These are phyloP conservation scores for Eupsilia transversa DNA, from an alignment of 2,888 invertebrate species.

Conservation along the genomic window DNA sequence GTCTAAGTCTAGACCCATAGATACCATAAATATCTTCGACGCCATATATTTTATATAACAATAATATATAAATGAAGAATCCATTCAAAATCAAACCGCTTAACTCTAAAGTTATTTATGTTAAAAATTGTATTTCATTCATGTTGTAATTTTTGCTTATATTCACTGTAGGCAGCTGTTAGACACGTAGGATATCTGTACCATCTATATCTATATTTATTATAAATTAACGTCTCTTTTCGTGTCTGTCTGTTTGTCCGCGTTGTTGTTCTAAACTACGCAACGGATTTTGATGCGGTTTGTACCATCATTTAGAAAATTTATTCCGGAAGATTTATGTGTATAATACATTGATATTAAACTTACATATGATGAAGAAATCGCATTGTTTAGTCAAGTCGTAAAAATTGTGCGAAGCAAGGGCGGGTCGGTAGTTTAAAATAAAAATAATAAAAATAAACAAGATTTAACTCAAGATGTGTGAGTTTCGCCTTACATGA, in stretches of 20 bases:
- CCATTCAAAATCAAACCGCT: constrained; percentile 53
- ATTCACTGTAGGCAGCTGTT: constrained; percentile 59
- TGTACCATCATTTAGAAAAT: background rate
- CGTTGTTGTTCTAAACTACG: background rate
- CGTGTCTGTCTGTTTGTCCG: background rate
- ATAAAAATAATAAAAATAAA: constrained; percentile 61
- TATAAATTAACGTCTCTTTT: background rate
- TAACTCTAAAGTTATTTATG: constrained; percentile 51
- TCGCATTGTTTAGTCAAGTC: background rate
- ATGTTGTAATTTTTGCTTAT: constrained; percentile 59
- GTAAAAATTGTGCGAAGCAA: background rate
- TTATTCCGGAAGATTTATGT: background rate
- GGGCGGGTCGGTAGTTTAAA: background rate
- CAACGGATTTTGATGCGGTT: background rate
- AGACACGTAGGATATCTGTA: constrained; percentile 40
- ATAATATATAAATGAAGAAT: constrained; percentile 34
- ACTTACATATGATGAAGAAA: background rate
- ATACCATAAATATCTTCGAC: constrained; percentile 42
- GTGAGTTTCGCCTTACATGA: constrained; percentile 68
- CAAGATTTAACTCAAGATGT: constrained; percentile 59
- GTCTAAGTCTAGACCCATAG: constrained; percentile 39
- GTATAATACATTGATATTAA: background rate
- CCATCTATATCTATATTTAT: background rate
- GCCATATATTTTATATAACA: constrained; percentile 41
- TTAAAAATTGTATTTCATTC: constrained; percentile 50